A percentile compares a stretch with the other conserved stretches of the same genome.
phyloP scores from a whole-genome alignment of 2,113 vertebrate species.

The Podarcis muralis region DNA sequence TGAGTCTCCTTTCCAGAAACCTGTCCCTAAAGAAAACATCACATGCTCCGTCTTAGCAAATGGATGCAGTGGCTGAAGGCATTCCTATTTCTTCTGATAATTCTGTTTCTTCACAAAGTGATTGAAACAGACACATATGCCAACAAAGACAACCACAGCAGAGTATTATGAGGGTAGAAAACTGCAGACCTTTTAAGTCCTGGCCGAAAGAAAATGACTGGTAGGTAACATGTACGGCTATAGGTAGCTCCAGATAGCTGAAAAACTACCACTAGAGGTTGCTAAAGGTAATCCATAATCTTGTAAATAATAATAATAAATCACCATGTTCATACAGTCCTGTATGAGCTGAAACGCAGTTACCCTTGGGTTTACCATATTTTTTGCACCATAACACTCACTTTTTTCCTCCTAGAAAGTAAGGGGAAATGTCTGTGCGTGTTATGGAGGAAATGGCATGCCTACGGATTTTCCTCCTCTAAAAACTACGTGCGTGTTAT shows the following conservation, averaged over 20 bases:
- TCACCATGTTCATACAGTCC: not conserved
- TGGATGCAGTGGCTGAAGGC: not conserved
- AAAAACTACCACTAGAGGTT: slow-evolving; percentile 5
- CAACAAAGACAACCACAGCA: not conserved
- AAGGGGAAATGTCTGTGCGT: too few species aligned
- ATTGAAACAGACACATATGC: not conserved
- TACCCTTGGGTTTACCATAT: not conserved
- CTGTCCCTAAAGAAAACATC: not conserved
- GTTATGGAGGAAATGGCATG: too few species aligned
- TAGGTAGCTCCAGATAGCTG: not conserved
- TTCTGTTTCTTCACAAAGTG: not conserved
- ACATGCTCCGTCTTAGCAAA: not conserved
- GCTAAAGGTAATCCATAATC: slow-evolving; percentile 2
- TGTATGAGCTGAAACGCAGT: not conserved
- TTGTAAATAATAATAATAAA: not conserved
- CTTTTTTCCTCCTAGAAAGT: too few species aligned
- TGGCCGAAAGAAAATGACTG: not conserved
- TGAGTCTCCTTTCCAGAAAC: not conserved
- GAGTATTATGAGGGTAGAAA: not conserved
- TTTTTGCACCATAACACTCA: too few species aligned
- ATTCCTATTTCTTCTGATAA: not conserved
- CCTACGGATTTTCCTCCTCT: too few species aligned
- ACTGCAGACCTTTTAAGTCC: not conserved
- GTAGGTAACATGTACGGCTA: not conserved
- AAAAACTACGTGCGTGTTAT: too few species aligned